phyloP scores from a whole-genome alignment of 2,888 invertebrate species.

The Eupsilia transversa region DNA sequence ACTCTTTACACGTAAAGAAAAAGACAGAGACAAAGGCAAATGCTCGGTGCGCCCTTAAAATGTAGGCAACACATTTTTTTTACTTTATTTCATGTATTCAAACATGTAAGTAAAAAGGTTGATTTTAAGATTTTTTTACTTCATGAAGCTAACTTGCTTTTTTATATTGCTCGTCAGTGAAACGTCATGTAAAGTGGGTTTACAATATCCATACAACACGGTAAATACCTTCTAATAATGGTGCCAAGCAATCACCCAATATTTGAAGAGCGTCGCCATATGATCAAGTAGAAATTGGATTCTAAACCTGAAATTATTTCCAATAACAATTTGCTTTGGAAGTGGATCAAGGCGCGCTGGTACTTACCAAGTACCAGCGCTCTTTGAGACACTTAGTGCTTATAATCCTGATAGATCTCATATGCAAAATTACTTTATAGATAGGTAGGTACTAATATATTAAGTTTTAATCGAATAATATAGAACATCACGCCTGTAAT shows the following conservation, averaged over 20 bases:
- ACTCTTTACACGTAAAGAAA: too few species aligned
- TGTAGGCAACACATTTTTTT: too few species aligned
- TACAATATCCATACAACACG: background rate
- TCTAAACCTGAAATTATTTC: slow-evolving; percentile 24
- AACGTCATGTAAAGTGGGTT: background rate
- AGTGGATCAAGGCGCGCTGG: slow-evolving; percentile 5
- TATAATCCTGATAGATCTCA: background rate
- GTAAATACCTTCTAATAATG: slow-evolving; percentile 11
- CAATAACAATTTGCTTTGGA: slow-evolving; percentile 20
- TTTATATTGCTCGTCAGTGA: too few species aligned
- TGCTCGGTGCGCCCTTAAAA: too few species aligned
- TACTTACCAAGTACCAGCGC: too few species aligned
- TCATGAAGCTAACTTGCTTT: too few species aligned
- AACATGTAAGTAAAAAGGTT: too few species aligned
- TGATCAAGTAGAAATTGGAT: slow-evolving; percentile 39
- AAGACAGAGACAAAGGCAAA: too few species aligned
- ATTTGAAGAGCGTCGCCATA: slow-evolving; percentile 25
- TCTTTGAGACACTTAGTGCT: background rate
- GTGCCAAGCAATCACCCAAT: slow-evolving; percentile 13
- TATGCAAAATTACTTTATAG: background rate
- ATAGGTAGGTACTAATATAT: too few species aligned
- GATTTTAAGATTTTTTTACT: too few species aligned
- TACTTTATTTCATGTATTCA: too few species aligned
- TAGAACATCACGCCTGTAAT: background rate
- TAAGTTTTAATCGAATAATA: background rate